Conservation (phyloP, 2,113 vertebrate genomes). For the Chloropsis hardwickii region DNA sequence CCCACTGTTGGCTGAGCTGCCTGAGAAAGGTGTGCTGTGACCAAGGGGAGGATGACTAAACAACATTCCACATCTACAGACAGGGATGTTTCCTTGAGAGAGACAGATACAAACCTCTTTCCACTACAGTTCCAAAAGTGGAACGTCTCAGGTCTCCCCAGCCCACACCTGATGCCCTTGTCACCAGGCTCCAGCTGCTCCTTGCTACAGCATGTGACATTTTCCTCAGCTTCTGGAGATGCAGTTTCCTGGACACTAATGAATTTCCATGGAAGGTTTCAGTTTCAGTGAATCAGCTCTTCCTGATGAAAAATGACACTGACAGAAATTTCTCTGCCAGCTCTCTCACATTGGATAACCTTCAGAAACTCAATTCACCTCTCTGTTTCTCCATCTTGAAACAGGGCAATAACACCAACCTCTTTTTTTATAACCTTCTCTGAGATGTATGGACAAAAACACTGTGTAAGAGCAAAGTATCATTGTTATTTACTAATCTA, state of each 20-base stretch:
- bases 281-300: conserved; percentile 6
- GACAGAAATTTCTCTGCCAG: neutral
- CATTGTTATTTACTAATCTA: neutral
- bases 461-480: neutral
- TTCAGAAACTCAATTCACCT: neutral
- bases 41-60: too few relatives aligned
- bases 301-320: neutral
- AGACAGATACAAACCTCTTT: neutral
- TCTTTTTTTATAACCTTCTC: neutral
- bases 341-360: neutral
- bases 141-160: neutral
- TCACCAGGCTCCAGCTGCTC: neutral
- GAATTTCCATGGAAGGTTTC: neutral
- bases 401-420: neutral
- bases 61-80: neutral
- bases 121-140: neutral
- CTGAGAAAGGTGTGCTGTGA: neutral
- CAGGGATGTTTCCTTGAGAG: neutral
- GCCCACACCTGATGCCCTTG: neutral
- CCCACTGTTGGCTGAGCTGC: neutral
- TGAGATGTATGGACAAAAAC: neutral
- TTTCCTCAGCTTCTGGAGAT: neutral
- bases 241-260: neutral
- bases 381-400: neutral
- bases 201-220: neutral